Conservation (phyloP, 1,140 invertebrate genomes). For the Littorina saxatilis region DNA sequence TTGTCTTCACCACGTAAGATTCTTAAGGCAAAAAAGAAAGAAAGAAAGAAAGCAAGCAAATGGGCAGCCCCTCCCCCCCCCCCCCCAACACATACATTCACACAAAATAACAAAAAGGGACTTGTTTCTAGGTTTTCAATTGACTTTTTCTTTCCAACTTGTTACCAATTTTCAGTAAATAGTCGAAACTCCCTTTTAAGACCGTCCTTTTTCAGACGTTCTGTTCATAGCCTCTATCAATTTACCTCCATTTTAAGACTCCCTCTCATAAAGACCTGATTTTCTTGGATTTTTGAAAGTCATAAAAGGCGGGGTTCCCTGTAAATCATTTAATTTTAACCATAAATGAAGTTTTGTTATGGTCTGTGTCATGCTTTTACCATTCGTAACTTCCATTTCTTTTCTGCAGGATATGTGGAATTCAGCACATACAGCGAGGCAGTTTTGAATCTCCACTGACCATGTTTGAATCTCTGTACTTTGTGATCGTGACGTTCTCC, state of each 20-base stretch:
- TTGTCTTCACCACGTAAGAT: constrained; percentile 83
- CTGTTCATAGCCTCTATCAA: too few species aligned
- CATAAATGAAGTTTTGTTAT: too few species aligned
- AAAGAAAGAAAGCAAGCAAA: neutral
- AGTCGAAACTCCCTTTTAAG: too few species aligned
- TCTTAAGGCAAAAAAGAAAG: neutral
- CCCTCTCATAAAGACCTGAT: too few species aligned
- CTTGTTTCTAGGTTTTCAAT: neutral
- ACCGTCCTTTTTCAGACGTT: neutral
- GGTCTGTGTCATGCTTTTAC: too few species aligned
- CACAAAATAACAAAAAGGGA: neutral
- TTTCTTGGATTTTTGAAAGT: too few species aligned
- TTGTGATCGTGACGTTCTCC: constrained; percentile 97
- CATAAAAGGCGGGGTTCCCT: too few species aligned
- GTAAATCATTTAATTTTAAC: neutral
- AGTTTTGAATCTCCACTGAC: constrained; percentile 89
- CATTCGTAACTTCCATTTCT: too few species aligned
- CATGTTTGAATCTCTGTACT: constrained; percentile 96
- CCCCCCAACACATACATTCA: neutral
- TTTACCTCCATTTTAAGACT: too few species aligned
- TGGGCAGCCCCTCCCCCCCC: too few species aligned
- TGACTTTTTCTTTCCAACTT: neutral
- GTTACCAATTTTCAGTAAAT: too few species aligned
- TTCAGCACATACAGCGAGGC: constrained; percentile 95
- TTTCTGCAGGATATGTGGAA: constrained; percentile 89